Conservation (phyloP, 2,888 invertebrate species). For the Campoletis raptor region DNA sequence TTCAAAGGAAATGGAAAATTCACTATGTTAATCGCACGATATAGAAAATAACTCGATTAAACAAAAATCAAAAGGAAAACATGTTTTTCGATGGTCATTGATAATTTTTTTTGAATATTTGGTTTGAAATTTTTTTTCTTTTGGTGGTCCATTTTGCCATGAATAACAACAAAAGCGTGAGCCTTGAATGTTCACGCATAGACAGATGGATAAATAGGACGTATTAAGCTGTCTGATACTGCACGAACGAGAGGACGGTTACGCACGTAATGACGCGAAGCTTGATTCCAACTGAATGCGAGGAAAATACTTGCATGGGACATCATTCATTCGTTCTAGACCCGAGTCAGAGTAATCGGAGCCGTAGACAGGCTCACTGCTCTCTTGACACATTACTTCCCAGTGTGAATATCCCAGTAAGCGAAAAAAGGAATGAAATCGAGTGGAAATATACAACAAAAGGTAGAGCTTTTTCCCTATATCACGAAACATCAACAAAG, state of each 20-base stretch:
- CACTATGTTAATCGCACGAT: background rate
- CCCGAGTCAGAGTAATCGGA: slow-evolving; percentile 61
- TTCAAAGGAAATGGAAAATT: background rate
- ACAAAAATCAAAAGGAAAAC: background rate
- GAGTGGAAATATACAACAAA: slow-evolving; percentile 6
- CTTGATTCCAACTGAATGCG: slow-evolving; percentile 58
- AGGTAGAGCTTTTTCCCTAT: background rate
- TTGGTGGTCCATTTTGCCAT: slow-evolving; percentile 18
- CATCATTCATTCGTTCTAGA: slow-evolving; percentile 61
- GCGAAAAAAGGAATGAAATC: background rate
- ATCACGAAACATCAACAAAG: background rate
- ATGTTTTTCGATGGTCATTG: background rate
- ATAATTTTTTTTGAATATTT: background rate
- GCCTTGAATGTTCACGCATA: slow-evolving; percentile 21
- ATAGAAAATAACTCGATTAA: background rate
- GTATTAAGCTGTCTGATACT: slow-evolving; percentile 21
- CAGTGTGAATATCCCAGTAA: slow-evolving; percentile 4
- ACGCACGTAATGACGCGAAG: slow-evolving; percentile 47
- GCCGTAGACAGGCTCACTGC: slow-evolving; percentile 32
- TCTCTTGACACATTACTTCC: background rate
- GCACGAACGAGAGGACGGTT: slow-evolving; percentile 49
- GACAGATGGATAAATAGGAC: background rate
- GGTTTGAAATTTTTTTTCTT: background rate
- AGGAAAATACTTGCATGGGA: slow-evolving; percentile 29
- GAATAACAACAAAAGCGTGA: slow-evolving; percentile 10